A percentile compares a stretch with the other conserved stretches of the same genome.
These are phyloP conservation scores for Hypercompe scribonia DNA, from an alignment of 2,888 invertebrate genomes.

Conservation along the genomic window DNA sequence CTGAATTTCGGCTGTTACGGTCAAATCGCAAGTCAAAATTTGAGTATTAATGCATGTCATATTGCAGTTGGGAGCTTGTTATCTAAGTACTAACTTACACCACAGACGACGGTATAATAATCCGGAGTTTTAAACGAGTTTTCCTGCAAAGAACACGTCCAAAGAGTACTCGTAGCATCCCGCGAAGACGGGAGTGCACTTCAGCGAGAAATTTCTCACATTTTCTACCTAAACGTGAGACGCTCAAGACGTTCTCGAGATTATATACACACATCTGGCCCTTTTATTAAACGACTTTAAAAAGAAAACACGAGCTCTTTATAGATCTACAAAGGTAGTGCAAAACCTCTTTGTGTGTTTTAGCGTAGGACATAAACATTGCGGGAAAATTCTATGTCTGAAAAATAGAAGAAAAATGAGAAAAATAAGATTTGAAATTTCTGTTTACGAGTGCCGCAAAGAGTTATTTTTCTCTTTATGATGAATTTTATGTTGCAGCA, in stretches of 20 bases:
- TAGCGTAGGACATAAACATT: constrained; percentile 17
- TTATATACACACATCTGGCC: constrained; percentile 59
- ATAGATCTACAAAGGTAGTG: constrained; percentile 48
- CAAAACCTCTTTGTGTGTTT: constrained; percentile 41
- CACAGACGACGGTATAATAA: constrained; percentile 53
- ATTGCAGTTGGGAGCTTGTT: constrained; percentile 33
- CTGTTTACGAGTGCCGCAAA: constrained; percentile 12
- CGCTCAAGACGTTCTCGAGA: constrained; percentile 55
- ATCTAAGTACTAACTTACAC: constrained; percentile 35
- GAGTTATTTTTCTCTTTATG: constrained; percentile 11
- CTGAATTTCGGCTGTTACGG: neutral
- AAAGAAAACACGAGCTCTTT: constrained; percentile 46
- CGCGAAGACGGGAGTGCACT: constrained; percentile 57
- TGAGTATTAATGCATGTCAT: neutral
- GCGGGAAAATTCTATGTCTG: constrained; percentile 26
- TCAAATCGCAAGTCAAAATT: neutral
- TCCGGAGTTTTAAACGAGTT: constrained; percentile 56
- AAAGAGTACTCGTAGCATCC: constrained; percentile 53
- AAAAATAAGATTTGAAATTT: constrained; percentile 16
- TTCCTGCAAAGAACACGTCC: constrained; percentile 59
- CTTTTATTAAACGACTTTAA: constrained; percentile 56
- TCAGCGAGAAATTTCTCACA: constrained; percentile 61
- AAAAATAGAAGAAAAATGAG: constrained; percentile 12
- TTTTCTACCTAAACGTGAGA: constrained; percentile 61
- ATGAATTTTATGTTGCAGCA: neutral